Base-by-base conservation (phyloP, 2,113 vertebrate species). In the Cervus canadensis region DNA sequence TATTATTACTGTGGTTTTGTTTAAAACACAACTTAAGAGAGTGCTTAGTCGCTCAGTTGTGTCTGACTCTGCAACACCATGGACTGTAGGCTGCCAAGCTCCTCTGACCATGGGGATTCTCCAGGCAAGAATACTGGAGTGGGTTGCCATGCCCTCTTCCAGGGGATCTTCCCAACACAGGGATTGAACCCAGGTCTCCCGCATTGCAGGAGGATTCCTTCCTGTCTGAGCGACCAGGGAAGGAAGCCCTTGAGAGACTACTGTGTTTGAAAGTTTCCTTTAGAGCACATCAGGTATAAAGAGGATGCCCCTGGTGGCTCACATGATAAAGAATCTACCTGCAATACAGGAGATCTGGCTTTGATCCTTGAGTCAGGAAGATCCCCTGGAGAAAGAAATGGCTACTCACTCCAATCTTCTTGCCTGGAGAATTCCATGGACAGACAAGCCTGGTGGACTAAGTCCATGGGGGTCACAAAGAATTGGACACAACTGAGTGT, bases 401-500 rank as follows among this genome's bases (percentile, higher is more conserved):
- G 71, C 36, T 43, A 74, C 36, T 43, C 21, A 25, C 36, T 43
- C 71, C 36, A 43, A 23, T 74, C 40, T 43, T 74, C 36, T 74
- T 40, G 71, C 36, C 71, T 74, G 11, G 71, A 74, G 36, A 43
- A 74, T 43, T 43, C 36, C 36, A 25, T 74, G 21, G 11, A 74
- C 71, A 74, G 71, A 25, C 36, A 21, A 74, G 71, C 36, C 5
- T 43, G 36, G 40, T 6, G 11, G 67, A 40, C 67, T 74, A 25
- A 74, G 67, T 40, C 36, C 36, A 25, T 43, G 67, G 10, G 5
- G 4, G 1, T 74, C 21, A 40, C 36, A 74, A 40, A 74, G 11
- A 74, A 40, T 0, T 74, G 36, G 67, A 43, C 67, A 74, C 0
- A 1, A 43, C 21, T 40, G 64, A 19, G 33, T n/a, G 1, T 40